Conservation (phyloP, 2,797 vertebrate species). For the Acanthurus lineatus region DNA sequence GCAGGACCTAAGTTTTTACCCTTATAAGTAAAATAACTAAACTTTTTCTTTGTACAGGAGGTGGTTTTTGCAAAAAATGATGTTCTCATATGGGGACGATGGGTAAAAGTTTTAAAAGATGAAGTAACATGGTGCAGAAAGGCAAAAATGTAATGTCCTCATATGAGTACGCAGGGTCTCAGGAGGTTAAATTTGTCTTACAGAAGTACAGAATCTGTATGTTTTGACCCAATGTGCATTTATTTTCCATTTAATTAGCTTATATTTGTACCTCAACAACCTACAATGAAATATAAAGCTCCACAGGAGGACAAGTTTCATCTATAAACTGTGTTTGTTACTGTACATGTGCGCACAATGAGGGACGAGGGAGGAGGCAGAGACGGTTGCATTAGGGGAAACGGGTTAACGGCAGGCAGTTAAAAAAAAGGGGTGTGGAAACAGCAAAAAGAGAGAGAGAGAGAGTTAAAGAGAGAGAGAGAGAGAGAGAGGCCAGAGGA, state of each 20-base stretch:
- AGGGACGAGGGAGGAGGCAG: conserved; percentile 47
- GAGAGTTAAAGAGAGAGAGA: not conserved
- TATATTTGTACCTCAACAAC: not conserved
- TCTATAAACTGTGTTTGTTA: not conserved
- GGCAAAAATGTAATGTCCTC: too few species aligned
- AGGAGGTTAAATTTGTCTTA: too few species aligned
- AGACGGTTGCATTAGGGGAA: conserved; percentile 55
- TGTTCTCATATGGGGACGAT: too few species aligned
- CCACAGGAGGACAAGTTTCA: conserved; percentile 17
- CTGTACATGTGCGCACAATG: conserved; percentile 11
- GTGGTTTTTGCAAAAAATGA: too few species aligned
- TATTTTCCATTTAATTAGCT: not conserved
- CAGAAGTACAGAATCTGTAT: not conserved
- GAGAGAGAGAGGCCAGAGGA: conserved; percentile 54
- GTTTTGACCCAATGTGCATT: not conserved
- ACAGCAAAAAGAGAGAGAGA: conserved; percentile 22
- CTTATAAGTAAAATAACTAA: too few species aligned
- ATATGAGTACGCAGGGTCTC: too few species aligned
- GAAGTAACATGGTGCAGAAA: too few species aligned
- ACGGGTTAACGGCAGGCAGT: conserved; percentile 63
- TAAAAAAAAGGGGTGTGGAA: conserved; percentile 78
- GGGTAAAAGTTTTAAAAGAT: too few species aligned
- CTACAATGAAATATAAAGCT: conserved; percentile 13
- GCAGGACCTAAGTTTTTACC: too few species aligned
- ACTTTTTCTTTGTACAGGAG: too few species aligned